Conservation (phyloP, 2,888 invertebrate genomes). For the Sphaerophoria taeniata region DNA sequence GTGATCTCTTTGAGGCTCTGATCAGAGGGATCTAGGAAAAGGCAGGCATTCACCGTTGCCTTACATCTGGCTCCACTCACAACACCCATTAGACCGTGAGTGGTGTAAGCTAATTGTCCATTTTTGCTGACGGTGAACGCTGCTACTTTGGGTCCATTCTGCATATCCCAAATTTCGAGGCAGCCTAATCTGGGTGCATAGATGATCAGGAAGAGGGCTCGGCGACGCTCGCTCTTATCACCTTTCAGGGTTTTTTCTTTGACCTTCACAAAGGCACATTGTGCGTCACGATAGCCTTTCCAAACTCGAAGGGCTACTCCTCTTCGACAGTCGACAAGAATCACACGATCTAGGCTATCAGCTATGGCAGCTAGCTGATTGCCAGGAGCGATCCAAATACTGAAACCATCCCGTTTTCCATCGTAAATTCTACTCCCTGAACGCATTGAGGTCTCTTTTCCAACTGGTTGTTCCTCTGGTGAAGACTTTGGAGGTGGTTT, state of each 20-base stretch:
- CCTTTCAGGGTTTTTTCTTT: constrained; percentile 85
- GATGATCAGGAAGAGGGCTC: constrained; percentile 92
- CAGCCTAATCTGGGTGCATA: constrained; percentile 96
- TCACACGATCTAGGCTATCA: constrained; percentile 94
- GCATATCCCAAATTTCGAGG: constrained; percentile 96
- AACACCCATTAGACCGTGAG: constrained; percentile 91
- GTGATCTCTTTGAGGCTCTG: constrained; percentile 91
- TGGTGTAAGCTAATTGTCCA: constrained; percentile 91
- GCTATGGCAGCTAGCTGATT: constrained; percentile 90
- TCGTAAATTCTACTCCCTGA: constrained; percentile 93
- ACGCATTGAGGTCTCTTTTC: constrained; percentile 87
- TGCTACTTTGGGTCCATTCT: constrained; percentile 94
- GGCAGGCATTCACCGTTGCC: constrained; percentile 88
- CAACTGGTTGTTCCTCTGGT: constrained; percentile 77
- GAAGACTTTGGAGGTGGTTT: constrained; percentile 80
- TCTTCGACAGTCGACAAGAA: constrained; percentile 91
- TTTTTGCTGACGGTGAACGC: constrained; percentile 95
- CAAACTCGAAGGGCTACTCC: constrained; percentile 93
- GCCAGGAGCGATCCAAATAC: constrained; percentile 89
- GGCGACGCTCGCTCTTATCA: constrained; percentile 80
- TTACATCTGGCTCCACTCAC: constrained; percentile 84
- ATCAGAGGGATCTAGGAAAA: constrained; percentile 91
- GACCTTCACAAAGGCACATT: constrained; percentile 96
- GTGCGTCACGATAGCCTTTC: constrained; percentile 98
- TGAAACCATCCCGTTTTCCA: constrained; percentile 88